Conservation (phyloP, 2,113 vertebrate species). For the Climacteris rufus region DNA sequence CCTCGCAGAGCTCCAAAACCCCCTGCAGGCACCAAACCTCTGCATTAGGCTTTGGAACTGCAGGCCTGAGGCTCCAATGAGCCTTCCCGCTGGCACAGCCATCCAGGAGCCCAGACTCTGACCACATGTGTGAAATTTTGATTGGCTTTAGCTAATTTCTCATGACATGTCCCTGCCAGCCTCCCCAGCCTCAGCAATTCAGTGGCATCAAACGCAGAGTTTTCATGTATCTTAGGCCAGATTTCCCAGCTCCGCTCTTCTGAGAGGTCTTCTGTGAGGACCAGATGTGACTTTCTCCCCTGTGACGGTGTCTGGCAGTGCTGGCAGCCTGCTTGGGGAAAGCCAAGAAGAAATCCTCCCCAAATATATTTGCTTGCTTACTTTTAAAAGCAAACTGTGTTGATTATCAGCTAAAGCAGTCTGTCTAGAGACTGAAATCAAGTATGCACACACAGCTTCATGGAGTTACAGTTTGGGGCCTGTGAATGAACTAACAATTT, state of each 20-base stretch:
- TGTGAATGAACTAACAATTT: slow-evolving; percentile 42
- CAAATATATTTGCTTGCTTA: background rate
- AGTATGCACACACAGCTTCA: background rate
- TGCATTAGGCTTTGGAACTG: background rate
- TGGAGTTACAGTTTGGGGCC: background rate
- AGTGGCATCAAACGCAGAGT: background rate
- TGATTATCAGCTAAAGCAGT: background rate
- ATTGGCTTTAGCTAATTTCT: background rate
- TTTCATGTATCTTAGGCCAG: background rate
- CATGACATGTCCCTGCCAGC: background rate
- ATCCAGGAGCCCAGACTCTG: background rate
- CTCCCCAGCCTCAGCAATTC: background rate
- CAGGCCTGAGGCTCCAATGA: background rate
- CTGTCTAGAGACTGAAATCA: background rate
- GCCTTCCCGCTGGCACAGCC: background rate
- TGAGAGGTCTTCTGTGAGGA: slow-evolving; percentile 9
- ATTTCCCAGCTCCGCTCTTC: background rate
- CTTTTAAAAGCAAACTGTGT: background rate
- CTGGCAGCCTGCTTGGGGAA: background rate
- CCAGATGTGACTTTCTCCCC: background rate
- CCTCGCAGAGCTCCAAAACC: background rate
- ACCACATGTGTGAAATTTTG: background rate
- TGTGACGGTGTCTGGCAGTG: background rate
- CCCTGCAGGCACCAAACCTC: background rate
- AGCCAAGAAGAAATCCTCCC: background rate